phyloP scores from a whole-genome alignment of 1,140 invertebrate species.

The Leucophenga varia region DNA sequence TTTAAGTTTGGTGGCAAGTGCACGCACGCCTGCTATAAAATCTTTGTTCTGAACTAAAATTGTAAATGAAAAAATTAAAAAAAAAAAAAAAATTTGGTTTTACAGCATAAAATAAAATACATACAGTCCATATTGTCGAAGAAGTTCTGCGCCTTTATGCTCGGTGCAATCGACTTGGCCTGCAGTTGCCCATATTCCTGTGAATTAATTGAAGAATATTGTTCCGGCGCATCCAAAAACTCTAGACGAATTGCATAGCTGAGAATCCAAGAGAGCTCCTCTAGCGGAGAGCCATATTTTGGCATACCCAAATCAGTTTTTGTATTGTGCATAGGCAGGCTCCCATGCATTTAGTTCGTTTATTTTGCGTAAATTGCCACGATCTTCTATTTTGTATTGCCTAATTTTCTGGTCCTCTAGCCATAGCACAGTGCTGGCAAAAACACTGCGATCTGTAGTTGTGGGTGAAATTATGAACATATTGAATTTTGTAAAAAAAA shows the following conservation, averaged over 20 bases:
- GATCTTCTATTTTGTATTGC: conserved; percentile 79
- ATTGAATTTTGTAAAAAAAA: too few relatives aligned
- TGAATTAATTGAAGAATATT: conserved; percentile 68
- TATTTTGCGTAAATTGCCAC: conserved; percentile 65
- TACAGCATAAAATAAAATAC: conserved; percentile 46
- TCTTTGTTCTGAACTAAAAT: conserved; percentile 78
- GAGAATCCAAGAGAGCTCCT: conserved; percentile 81
- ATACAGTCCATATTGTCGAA: conserved; percentile 84
- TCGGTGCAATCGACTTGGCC: conserved; percentile 63
- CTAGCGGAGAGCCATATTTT: conserved; percentile 56
- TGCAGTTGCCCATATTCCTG: conserved; percentile 59
- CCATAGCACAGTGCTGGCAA: conserved; percentile 80
- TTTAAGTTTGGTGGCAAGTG: conserved; percentile 76
- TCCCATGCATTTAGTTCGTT: conserved; percentile 66
- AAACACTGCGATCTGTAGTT: conserved; percentile 71
- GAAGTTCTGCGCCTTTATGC: conserved; percentile 76
- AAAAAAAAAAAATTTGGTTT: background rate
- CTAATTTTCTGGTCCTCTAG: conserved; percentile 90
- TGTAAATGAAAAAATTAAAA: conserved; percentile 6
- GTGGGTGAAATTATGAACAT: conserved; percentile 7
- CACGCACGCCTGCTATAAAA: conserved; percentile 78
- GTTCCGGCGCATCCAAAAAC: conserved; percentile 73
- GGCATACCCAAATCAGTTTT: conserved; percentile 70
- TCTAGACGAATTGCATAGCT: conserved; percentile 77
- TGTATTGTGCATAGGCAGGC: conserved; percentile 72